Evolutionary conservation across 2,797 vertebrate species (phyloP).

Genomic region (Spatula clypeata): DNA sequence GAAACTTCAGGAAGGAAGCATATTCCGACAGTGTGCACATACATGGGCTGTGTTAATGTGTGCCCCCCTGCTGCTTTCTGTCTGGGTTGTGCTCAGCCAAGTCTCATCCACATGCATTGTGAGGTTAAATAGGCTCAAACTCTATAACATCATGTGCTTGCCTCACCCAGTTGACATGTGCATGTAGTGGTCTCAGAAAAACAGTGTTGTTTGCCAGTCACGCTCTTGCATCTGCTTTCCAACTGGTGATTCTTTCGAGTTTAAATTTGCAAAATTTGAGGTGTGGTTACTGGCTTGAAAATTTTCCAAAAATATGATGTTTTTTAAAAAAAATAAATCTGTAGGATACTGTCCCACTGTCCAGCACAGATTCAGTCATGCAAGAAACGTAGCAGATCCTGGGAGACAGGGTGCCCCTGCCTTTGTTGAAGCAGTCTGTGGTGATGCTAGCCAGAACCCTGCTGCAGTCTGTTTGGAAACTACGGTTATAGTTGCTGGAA

Average conservation of each 20-base stretch:
- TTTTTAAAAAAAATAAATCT: not conserved
- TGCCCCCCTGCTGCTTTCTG: not conserved
- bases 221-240: not conserved
- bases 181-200: not conserved
- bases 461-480: not conserved
- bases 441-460: constrained; percentile 31
- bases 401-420: not conserved
- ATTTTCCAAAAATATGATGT: not conserved
- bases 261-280: not conserved
- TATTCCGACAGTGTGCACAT: not conserved
- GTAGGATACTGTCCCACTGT: not conserved
- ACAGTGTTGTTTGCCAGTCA: not conserved
- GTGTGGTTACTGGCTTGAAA: not conserved
- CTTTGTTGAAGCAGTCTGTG: not conserved
- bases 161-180: fast-evolving
- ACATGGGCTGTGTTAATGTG: not conserved
- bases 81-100: not conserved
- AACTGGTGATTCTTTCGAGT: not conserved
- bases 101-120: not conserved
- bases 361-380: not conserved
- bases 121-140: not conserved
- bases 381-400: not conserved
- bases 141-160: not conserved
- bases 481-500: not conserved
- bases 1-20: not conserved